Evolutionary conservation across 1,140 invertebrate species (phyloP), one percentile per base, ranked within the genome.

Genomic region (Neelides sp.): DNA sequence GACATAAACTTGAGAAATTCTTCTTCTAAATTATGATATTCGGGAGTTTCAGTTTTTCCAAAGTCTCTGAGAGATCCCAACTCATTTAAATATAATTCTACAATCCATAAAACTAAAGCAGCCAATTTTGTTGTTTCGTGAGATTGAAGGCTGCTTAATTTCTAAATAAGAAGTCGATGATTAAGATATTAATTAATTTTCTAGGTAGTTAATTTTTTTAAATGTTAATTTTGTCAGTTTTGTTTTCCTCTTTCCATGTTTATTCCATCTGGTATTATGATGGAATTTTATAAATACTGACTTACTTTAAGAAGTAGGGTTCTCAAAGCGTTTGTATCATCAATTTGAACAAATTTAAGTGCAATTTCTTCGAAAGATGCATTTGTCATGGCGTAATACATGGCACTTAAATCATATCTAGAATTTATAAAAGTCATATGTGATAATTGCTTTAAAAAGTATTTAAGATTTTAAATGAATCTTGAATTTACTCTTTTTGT

Each of bases 281-380:
- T 36, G 35, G 35, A 3, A 36, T 10, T 36, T 3, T 36, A 17
- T 49, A 19, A 22, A 26, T 26, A 45, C n/a, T 68, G 3, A 41
- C 41, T 46, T 62, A 83, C 78, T 63, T 81, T 82, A 30, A 77
- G 73, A 7, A 97, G 68, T 65, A 89, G 95, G 15, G 79, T 78
- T 68, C 90, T 87, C 24, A 98, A 69, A 1, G 91, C 84, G 63
- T 85, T 77, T 48, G 85, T 80, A 64, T 94, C 74, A 44, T 82
- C 74, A 4, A 82, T 72, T 68, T 86, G 75, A 40, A 96, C 73
- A 68, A 96, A 95, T 66, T 95, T 95, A 0, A 97, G 71, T 30
- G 88, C 85, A 20, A 96, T 78, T 64, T 90, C 86, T 72, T 96
- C 92, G 68, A 97, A 96, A 12, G 87, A 86, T n/a, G 80, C 81